Evolutionary conservation across 2,888 invertebrate genomes (phyloP), one percentile per base, ranked within the genome.

Genomic region (Drosophila recens): DNA sequence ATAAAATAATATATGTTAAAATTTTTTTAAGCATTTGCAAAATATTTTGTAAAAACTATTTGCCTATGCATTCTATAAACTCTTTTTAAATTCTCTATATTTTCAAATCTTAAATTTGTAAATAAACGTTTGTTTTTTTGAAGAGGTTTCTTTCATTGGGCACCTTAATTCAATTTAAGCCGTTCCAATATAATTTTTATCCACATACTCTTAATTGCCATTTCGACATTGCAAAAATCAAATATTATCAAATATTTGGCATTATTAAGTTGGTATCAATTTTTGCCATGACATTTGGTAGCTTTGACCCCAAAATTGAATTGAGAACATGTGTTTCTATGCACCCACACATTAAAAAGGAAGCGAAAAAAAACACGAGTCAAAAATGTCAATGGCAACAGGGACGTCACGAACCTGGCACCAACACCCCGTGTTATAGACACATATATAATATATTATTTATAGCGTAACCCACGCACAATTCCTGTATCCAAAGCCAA

Each of bases 341-440:
- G 45, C 40, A 33, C 36, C 30, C 49, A 11, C 46, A 13, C 33
- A 49, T 43, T 40, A 56, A 48, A 42, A 13, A 34, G 13, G 23
- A 38, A 36, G 53, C 38, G 17, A 9, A 3, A 6, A 49, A 43
- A 20, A 2, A 42, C 49, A 49, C 51, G 52, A 6, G 17, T 23
- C 38, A 46, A 43, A 75, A 63, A 61, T 71, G 76, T 76, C 76
- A 80, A 64, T 77, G 76, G 66, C 76, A 77, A 77, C 76, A 43
- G 80, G 80, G 43, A 70, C 23, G 46, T 56, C 70, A 42, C 76
- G 64, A 69, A 58, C 70, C 66, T 71, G 80, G 38, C 76, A 61
- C 75, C 53, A 48, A 38, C 33, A 48, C 30, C 15, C 38, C 45
- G 9, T 46, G 34, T 4, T 38, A 38, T 38, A 30, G 9, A 49